Evolutionary conservation across 2,113 vertebrate species (phyloP), one percentile per base, ranked within the genome.

Genomic region (Cinclus mexicanus): DNA sequence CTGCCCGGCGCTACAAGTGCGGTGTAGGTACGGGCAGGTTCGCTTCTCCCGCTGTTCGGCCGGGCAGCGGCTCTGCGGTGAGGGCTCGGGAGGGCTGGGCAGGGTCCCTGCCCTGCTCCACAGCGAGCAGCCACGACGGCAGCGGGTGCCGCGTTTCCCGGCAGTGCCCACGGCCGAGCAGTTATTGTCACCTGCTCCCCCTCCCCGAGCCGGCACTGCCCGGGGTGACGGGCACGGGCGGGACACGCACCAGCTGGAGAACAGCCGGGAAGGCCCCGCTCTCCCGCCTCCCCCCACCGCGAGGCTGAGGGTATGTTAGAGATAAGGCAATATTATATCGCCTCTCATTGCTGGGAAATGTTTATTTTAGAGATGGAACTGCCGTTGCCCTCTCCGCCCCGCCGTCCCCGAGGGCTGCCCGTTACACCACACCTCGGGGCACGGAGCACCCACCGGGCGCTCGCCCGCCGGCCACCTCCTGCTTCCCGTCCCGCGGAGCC

Each of bases 101-200:
- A 39, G 70, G 55, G 5, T 35, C 70, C 42, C 47, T 28, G 63
- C 47, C n/a, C n/a, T 46, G 56, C 17, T 64, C 70, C 63, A 37
- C 8, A 37, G 35, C 8, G 41, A 35, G 46, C n/a, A n/a, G 52
- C 60, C 29, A 5, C 44, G 12, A 3, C 46, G 31, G 7, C 41
- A 22, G 10, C 31, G 1, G 47, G 24, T 1, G 29, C 50, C 23
- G 5, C 24, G 2, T 49, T 39, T 68, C 46, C 61, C 67, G 6
- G 64, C 70, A 33, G 31, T 0, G 41, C 31, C 33, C 13, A 11
- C 5, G 2, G 47, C 29, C 3, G 1, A 9, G 44, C 61, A 33
- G 28, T 0, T 33, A 7, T 4, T 39, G 41, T 5, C 15, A 63
- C 84, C 37, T 3, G 47, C 4, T 8, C 29, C 33, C 33, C 28